Conservation (phyloP, 2,888 invertebrate genomes). For the Salpingus planirostris region DNA sequence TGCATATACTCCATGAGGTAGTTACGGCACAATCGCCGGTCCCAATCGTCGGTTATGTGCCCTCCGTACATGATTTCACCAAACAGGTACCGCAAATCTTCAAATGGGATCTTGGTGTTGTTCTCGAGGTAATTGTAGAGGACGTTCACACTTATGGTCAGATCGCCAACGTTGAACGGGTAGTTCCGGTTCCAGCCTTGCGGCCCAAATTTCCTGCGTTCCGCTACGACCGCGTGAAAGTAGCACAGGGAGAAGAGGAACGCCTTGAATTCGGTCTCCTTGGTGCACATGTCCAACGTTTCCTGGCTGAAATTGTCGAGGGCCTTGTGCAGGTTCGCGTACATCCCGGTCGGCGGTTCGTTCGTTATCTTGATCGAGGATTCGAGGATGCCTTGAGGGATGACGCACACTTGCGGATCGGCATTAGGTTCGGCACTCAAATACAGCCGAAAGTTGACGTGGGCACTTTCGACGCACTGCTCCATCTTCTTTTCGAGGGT, state of each 20-base stretch:
- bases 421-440: conserved; percentile 82
- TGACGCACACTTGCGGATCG: conserved; percentile 55
- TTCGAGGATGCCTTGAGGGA: conserved; percentile 81
- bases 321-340: conserved; percentile 88
- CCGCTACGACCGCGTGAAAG: conserved; percentile 91
- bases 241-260: conserved; percentile 85
- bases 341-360: conserved; percentile 92
- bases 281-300: conserved; percentile 84
- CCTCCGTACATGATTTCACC: conserved; percentile 98
- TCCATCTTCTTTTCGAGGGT: conserved; percentile 87
- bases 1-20: conserved; percentile 84
- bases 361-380: conserved; percentile 93
- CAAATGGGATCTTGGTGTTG: conserved; percentile 81
- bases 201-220: conserved; percentile 87
- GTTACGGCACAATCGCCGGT: conserved; percentile 75
- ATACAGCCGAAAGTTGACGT: conserved; percentile 61
- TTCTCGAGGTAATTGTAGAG: conserved; percentile 85
- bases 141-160: conserved; percentile 88
- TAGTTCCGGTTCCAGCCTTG: conserved; percentile 85
- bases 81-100: conserved; percentile 86
- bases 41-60: conserved; percentile 96
- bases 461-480: conserved; percentile 59
- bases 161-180: conserved; percentile 75
- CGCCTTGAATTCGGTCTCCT: conserved; percentile 88
- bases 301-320: conserved; percentile 88